Conservation (phyloP, 2,888 invertebrate species). For the Phytoseiulus persimilis region DNA sequence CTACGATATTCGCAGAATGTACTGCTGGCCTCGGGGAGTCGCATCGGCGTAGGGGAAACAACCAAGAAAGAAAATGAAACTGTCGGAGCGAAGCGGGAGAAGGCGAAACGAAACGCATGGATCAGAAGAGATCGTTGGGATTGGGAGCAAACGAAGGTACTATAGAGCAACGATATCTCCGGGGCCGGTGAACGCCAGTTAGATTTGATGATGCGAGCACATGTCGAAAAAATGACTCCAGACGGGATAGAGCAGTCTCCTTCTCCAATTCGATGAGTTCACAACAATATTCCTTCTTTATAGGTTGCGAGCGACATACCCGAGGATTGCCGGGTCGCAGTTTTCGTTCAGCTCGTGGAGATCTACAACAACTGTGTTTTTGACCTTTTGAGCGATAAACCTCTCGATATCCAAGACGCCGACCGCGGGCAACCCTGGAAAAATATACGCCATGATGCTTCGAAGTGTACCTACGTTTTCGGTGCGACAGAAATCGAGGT, state of each 20-base stretch:
- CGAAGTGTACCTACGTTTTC: constrained; percentile 85
- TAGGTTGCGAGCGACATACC: not conserved
- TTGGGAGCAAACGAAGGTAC: too few relatives aligned
- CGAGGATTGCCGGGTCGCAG: constrained; percentile 53
- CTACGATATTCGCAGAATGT: not conserved
- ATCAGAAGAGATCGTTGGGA: too few relatives aligned
- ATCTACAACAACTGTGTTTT: constrained; percentile 94
- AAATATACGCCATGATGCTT: constrained; percentile 75
- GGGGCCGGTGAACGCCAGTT: too few relatives aligned
- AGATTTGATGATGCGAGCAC: too few relatives aligned
- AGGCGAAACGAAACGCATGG: not conserved
- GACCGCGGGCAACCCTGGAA: constrained; percentile 64
- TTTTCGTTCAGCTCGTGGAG: constrained; percentile 90
- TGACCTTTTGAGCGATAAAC: constrained; percentile 77
- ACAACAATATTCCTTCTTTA: not conserved
- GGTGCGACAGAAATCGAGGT: constrained; percentile 88
- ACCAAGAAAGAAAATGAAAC: not conserved
- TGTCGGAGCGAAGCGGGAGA: not conserved
- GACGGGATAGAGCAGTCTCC: too few relatives aligned
- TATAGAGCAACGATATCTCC: too few relatives aligned
- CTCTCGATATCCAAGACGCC: constrained; percentile 43
- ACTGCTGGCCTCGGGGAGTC: not conserved
- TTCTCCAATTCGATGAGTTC: not conserved
- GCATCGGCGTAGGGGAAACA: not conserved
- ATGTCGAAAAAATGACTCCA: too few relatives aligned